Evolutionary conservation across 2,797 vertebrate species (phyloP), one percentile per base, ranked within the genome.

Genomic region (Gymnothorax javanicus): DNA sequence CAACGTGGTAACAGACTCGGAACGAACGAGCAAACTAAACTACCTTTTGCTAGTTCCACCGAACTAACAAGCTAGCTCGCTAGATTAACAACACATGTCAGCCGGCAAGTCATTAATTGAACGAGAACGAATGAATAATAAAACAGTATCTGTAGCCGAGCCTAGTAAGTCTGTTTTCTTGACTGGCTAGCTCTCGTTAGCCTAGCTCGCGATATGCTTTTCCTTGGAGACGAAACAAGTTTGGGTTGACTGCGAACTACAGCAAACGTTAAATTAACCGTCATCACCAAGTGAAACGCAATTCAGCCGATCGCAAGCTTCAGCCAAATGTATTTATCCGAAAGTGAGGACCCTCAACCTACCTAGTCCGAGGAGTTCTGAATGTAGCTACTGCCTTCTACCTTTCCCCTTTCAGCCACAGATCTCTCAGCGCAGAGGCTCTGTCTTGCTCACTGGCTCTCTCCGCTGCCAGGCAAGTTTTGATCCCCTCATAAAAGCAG

Each of bases 401-500:
- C 85, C 59, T 13, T 79, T 27, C 85, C 25, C 27, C 64, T 60
- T 43, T 62, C 60, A 23, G 62, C 54, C 60, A 77, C 84, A 50
- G 69, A 23, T 79, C 85, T 23, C 59, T 62, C 60, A 54, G 50
- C 69, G 58, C 86, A 85, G 75, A 82, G 79, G 87, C 87, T 85
- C 84, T 27, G 84, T 88, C 87, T 69, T 88, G 50, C 75, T 85
- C 73, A n/a, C 75, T 85, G 87, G 87, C 84, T 88, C 87, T 43
- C 71, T 52, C 25, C 87, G 58, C 56, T 58, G 84, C 84, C 84
- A 81, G 73, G 85, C 87, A 96, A 96, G 92, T 96, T 96, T 92
- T 86, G 69, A 89, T 87, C 94, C 91, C 88, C 92, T 93, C 92
- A 90, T 89, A 93, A 91, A 91, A 90, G 88, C 93, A 91, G 93